A percentile compares a stretch with the other conserved stretches of the same genome.
Conservation (phyloP, 2,888 invertebrate genomes). For the Cephus sareptanus region DNA sequence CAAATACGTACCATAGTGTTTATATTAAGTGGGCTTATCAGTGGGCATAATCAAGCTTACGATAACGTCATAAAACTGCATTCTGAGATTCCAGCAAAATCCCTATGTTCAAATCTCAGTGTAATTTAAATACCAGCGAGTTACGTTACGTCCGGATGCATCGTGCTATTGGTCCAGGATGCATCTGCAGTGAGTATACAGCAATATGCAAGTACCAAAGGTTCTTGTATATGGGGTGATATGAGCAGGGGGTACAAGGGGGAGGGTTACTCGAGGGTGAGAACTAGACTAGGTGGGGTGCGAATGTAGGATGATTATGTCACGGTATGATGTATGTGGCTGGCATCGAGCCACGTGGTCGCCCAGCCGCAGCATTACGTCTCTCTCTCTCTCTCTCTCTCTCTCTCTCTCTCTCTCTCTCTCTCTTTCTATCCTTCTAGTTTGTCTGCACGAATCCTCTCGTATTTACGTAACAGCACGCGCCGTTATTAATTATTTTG, state of each 20-base stretch:
- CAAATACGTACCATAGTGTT: not conserved
- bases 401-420: slow-evolving; percentile 11
- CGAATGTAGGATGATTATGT: slow-evolving; percentile 57
- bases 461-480: not conserved
- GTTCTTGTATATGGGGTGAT: not conserved
- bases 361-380: slow-evolving; percentile 16
- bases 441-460: not conserved
- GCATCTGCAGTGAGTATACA: not conserved
- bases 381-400: slow-evolving; percentile 7
- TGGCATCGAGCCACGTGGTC: slow-evolving; percentile 56
- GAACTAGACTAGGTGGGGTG: slow-evolving; percentile 47
- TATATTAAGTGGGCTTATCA: not conserved
- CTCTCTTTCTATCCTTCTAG: not conserved
- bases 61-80: not conserved
- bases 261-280: slow-evolving; percentile 27
- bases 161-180: not conserved
- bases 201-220: not conserved
- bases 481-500: not conserved
- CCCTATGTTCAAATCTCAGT: not conserved
- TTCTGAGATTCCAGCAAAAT: not conserved
- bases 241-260: not conserved
- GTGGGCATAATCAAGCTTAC: too few species aligned
- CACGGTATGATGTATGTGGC: slow-evolving; percentile 53
- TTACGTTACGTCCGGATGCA: not conserved
- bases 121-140: not conserved